Evolutionary conservation across 2,888 invertebrate genomes (phyloP), one percentile per base, ranked within the genome.

Genomic region (Acanthosepion lycidas): DNA sequence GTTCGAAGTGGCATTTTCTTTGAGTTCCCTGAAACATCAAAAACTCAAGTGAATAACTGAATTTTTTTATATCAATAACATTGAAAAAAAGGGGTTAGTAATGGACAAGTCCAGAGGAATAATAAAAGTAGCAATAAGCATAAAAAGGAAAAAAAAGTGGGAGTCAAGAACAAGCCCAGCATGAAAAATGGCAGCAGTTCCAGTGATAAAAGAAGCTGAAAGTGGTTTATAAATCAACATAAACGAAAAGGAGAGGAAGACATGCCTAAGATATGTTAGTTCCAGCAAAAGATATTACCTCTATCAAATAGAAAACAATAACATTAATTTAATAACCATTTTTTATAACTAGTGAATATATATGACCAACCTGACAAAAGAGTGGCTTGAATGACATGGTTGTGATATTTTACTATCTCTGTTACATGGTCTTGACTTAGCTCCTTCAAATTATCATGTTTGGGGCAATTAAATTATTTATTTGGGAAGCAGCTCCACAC

Each of bases 1-100:
- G 97, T 97, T 48, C 97, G 96, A 92, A 96, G 94, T 51, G 96
- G 95, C 18, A 96, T 95, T 91, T 94, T 91, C 53, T 96, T 96
- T 12, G 96, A 95, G 94, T 96, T 96, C 95, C 96, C 96, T 96
- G 96, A 96, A 95, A 96, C 5, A 78, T 18, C 78, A 78, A 78
- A 78, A 78, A 78, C 9, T 78, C n/a, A 78, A 33, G 18, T 78
- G n/a, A n/a, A 64, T 26, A 64, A 78, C 78, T 78, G 78, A n/a
- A 78, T 23, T 5, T n/a, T 78, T n/a, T 78, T 78, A 12, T n/a
- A 78, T 5, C 8, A 78, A 59, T n/a, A 78, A 78, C n/a, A 78
- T 9, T 8, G 6, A n/a, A 8, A 26, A 78, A 78, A n/a, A 78
- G n/a, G n/a, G 9, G n/a, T 23, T 64, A 64, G 26, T 23, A 64